A percentile compares a stretch with the other conserved stretches of the same genome.
Evolutionary conservation across 2,797 vertebrate genomes (phyloP).

Genomic region (Bucorvus abyssinicus): DNA sequence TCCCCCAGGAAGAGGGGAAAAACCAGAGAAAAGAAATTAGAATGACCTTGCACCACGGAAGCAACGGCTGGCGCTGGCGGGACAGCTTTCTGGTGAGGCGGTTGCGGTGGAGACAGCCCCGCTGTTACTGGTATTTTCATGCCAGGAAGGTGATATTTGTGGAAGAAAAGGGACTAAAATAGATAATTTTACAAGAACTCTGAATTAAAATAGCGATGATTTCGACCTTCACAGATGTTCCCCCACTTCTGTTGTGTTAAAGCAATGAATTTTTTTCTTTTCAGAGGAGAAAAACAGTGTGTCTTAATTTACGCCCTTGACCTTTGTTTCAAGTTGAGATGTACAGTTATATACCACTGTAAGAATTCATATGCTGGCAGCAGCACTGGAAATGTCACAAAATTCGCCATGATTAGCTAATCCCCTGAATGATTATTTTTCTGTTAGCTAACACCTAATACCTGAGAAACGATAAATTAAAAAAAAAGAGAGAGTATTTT

Average conservation of each 20-base stretch:
- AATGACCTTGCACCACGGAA: conserved; percentile 58
- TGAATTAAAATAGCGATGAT: conserved; percentile 17
- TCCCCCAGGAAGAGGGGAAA: conserved; percentile 48
- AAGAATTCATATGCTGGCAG: conserved; percentile 69
- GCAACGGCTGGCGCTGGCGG: neutral
- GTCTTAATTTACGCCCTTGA: conserved; percentile 76
- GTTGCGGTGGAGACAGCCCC: neutral
- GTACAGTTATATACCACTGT: conserved; percentile 59
- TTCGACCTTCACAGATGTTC: conserved; percentile 55
- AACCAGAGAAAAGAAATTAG: conserved; percentile 53
- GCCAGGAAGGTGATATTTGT: neutral
- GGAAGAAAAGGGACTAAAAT: neutral
- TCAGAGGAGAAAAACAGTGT: conserved; percentile 45
- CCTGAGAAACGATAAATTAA: conserved; percentile 37
- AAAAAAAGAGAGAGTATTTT: neutral
- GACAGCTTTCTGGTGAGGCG: conserved; percentile 15
- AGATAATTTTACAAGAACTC: neutral
- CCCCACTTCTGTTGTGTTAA: conserved; percentile 45
- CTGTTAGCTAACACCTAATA: conserved; percentile 44
- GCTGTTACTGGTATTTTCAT: neutral
- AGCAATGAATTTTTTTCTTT: conserved; percentile 34
- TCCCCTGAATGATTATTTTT: conserved; percentile 61
- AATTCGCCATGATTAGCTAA: conserved; percentile 69
- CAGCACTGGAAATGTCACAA: conserved; percentile 72
- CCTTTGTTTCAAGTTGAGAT: conserved; percentile 74